phyloP scores from a whole-genome alignment of 1,140 invertebrate genomes.

The Leucophenga varia region DNA sequence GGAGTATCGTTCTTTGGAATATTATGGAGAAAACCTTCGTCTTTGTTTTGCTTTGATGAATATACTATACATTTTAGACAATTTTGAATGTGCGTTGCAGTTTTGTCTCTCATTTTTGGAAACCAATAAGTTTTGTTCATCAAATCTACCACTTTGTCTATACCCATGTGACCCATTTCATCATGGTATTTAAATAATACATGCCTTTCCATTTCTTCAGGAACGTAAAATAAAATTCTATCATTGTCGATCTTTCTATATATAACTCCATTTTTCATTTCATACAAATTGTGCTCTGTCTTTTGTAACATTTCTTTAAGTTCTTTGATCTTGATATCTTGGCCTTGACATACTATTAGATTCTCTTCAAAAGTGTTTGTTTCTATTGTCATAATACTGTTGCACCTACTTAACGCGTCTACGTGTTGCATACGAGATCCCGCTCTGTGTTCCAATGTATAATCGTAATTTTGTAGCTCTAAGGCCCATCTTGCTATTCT shows the following conservation, averaged over 20 bases:
- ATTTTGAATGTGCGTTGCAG: conserved; percentile 19
- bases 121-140: conserved; percentile 31
- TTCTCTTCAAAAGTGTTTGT: too few relatives aligned
- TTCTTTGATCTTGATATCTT: conserved; percentile 2
- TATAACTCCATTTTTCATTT: conserved; percentile 3
- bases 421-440: too few relatives aligned
- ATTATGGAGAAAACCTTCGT: conserved; percentile 29
- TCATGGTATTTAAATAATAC: conserved; percentile 27
- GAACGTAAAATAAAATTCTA: conserved; percentile 28
- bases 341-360: conserved; percentile 5
- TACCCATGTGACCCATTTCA: conserved; percentile 30
- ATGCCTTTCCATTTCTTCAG: conserved; percentile 22
- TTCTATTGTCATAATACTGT: too few relatives aligned
- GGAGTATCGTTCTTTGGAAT: conserved; percentile 26
- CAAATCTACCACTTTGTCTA: conserved; percentile 22
- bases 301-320: conserved; percentile 1
- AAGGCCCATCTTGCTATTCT: too few relatives aligned
- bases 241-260: conserved; percentile 6
- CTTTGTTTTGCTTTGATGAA: too few relatives aligned
- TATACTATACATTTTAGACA: too few relatives aligned
- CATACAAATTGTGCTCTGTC: conserved; percentile 6
- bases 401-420: conserved; percentile 28
- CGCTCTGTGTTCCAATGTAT: too few relatives aligned
- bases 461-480: too few relatives aligned
- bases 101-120: conserved; percentile 29